These are phyloP conservation scores for Pseudanteris insignis DNA, from an alignment of 2,888 invertebrate species.

Conservation along the genomic window DNA sequence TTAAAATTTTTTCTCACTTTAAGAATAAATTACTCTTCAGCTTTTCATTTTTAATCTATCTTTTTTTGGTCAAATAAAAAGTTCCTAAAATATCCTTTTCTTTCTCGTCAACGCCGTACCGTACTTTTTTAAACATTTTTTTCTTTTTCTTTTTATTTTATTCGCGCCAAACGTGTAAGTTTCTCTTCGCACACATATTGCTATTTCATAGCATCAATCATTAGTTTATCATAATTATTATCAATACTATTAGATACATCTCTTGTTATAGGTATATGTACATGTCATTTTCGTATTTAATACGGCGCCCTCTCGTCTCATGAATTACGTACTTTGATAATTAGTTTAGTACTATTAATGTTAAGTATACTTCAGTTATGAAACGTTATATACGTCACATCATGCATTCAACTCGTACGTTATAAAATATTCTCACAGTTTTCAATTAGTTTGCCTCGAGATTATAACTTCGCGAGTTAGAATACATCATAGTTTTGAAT, in stretches of 20 bases:
- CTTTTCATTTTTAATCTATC: conserved; percentile 42
- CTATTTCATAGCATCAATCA: conserved; percentile 63
- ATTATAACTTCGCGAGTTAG: too few species aligned
- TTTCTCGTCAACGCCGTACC: conserved; percentile 28
- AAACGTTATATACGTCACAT: too few species aligned
- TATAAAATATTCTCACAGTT: too few species aligned
- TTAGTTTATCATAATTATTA: conserved; percentile 37
- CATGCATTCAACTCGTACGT: too few species aligned
- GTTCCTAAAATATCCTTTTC: conserved; percentile 55
- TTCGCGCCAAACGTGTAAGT: conserved; percentile 60
- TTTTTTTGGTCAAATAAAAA: conserved; percentile 52
- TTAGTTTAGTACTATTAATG: too few species aligned
- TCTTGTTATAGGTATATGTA: too few species aligned
- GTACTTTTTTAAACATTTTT: conserved; percentile 9
- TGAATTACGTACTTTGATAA: too few species aligned
- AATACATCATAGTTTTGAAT: too few species aligned
- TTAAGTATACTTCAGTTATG: too few species aligned
- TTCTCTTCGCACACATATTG: conserved; percentile 59
- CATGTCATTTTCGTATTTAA: too few species aligned
- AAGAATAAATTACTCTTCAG: conserved; percentile 60
- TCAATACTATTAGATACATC: conserved; percentile 40
- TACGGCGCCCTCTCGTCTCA: too few species aligned
- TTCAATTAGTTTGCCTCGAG: too few species aligned
- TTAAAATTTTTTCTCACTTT: conserved; percentile 48
- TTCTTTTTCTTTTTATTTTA: conserved; percentile 46